phyloP scores from a whole-genome alignment of 2,888 invertebrate genomes.

The Noctua janthe region DNA sequence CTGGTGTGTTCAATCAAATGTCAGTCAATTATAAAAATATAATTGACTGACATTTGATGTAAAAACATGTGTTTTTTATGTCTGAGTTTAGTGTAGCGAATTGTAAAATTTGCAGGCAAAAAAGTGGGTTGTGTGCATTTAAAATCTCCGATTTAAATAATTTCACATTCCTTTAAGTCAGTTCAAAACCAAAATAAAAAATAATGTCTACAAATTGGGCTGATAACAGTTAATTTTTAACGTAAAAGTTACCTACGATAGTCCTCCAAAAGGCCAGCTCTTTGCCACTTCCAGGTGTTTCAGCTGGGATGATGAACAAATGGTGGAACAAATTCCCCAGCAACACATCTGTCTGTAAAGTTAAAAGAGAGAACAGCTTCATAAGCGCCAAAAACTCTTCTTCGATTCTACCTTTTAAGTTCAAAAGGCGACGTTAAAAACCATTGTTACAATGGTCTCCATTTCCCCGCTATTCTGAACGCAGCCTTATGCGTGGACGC shows the following conservation, averaged over 20 bases:
- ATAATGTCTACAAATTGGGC: not conserved
- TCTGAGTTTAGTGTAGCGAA: not conserved
- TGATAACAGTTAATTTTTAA: not conserved
- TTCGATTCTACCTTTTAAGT: not conserved
- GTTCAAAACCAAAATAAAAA: not conserved
- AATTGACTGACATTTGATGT: too few relatives aligned
- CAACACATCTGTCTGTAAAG: not conserved
- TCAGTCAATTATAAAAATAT: not conserved
- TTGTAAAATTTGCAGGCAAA: not conserved
- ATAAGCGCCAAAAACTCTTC: not conserved
- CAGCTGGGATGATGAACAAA: not conserved
- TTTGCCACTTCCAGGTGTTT: not conserved
- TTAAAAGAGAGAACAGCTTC: not conserved
- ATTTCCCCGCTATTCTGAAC: not conserved
- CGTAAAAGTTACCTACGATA: not conserved
- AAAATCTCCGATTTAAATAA: not conserved
- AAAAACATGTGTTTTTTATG: not conserved
- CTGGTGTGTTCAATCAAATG: not conserved
- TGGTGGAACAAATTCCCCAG: not conserved
- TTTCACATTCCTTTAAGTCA: not conserved
- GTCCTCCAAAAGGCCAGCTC: not conserved
- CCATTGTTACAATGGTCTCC: not conserved
- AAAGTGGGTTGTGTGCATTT: not conserved
- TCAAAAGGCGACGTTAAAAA: not conserved
- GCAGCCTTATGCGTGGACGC: constrained; percentile 41